phyloP scores from a whole-genome alignment of 2,113 vertebrate species.

The Vulpes ferrilata region DNA sequence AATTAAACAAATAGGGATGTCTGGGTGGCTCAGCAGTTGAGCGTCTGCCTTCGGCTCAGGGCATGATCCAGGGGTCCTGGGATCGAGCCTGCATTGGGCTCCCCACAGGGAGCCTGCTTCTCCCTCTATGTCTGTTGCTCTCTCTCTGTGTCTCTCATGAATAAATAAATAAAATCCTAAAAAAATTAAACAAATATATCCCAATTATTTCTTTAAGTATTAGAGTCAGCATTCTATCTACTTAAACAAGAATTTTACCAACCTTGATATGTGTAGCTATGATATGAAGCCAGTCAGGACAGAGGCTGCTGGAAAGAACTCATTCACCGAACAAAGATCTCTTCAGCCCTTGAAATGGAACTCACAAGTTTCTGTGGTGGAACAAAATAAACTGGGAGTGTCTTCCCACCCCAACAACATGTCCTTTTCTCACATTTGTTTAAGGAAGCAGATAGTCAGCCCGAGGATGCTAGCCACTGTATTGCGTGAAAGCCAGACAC shows the following conservation, averaged over 20 bases:
- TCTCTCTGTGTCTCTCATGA: no score
- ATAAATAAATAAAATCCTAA: no score
- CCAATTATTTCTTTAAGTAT: not conserved
- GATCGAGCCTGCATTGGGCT: no score
- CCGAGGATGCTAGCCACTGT: not conserved
- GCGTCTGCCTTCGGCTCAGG: no score
- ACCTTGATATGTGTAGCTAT: not conserved
- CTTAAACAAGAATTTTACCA: not conserved
- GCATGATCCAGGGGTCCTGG: no score
- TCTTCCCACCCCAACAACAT: not conserved
- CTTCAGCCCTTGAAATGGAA: conserved; percentile 10
- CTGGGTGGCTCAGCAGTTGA: no score
- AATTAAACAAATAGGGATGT: not conserved
- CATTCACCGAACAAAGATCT: not conserved
- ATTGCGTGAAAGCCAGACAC: not conserved
- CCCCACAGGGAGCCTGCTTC: no score
- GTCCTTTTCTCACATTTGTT: not conserved
- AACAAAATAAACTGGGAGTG: conserved; percentile 51
- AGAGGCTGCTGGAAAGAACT: not conserved
- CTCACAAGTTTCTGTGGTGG: not conserved
- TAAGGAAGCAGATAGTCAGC: not conserved
- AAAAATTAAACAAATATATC: not conserved
- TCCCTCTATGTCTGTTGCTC: no score
- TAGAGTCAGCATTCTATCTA: not conserved
- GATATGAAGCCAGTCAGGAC: not conserved